Base-by-base conservation (phyloP, 2,888 invertebrate genomes). In the Nysson spinosus region DNA sequence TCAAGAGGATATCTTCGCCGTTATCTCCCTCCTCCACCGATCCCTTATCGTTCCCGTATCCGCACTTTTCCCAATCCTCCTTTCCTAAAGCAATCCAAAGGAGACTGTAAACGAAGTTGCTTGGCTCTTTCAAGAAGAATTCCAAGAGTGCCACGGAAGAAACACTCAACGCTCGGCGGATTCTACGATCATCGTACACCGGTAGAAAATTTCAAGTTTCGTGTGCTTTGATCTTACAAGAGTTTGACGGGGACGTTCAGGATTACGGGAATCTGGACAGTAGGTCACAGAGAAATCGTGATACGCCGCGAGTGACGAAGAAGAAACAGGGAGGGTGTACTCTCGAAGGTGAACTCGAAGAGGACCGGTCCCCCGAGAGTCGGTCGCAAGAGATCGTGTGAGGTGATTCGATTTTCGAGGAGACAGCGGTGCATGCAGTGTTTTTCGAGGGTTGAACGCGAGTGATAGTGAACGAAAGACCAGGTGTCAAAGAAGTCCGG, bases 21-120 rank as follows among this genome's bases (percentile, higher is more conserved):
- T 17, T 34, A 22, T 50, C 61, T 56, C 70, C 75, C 64, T 72
- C 43, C 58, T 54, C 61, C 71, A 19, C 35, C 60, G 17, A 42
- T 26, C 42, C 54, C 46, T 63, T 43, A 32, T 57, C 43, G 46
- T 40, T 35, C 56, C 39, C 57, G n/a, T 43, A 32, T 16, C 54
- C 70, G 52, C 19, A 37, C n/a, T 58, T 32, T 34, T 58, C 63
- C 49, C 14, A 30, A 40, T 58, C 40, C 30, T 7, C 9, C 7
- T 16, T n/a, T 16, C 34, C 54, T 40, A 14, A 61, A 49, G 43
- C 49, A 55, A 62, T 39, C 26, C 46, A 32, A 26, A 26, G 49
- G 12, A 7, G 30, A 54, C 44, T 40, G 46, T 9, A 42, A 46
- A 39, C 2, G n/a, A 6, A 6, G n/a, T n/a, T n/a, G n/a, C n/a